A percentile compares a stretch with the other conserved stretches of the same genome.
These are phyloP conservation scores for Eupeodes latifasciatus DNA, from an alignment of 2,888 invertebrate genomes.

Conservation along the genomic window DNA sequence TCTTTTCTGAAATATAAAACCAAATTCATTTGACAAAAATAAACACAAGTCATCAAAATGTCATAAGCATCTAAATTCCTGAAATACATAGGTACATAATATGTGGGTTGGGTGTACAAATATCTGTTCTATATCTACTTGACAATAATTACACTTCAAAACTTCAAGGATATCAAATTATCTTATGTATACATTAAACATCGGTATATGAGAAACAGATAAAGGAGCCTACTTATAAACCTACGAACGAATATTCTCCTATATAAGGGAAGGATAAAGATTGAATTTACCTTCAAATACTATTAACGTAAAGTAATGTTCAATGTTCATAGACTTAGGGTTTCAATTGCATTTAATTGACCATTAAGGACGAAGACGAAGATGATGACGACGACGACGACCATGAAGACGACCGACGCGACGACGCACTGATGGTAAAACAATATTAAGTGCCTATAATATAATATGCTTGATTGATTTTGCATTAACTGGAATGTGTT, in stretches of 20 bases:
- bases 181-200: background rate
- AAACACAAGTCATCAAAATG: background rate
- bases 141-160: background rate
- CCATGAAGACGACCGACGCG: too few species aligned
- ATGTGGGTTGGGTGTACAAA: too few species aligned
- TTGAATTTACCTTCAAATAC: background rate
- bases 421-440: constrained; percentile 5
- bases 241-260: background rate
- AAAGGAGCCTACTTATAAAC: background rate
- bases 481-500: constrained; percentile 17
- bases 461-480: constrained; percentile 40
- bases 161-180: constrained; percentile 3
- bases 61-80: background rate
- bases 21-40: constrained; percentile 12
- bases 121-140: too few species aligned
- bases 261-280: background rate
- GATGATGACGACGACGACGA: too few species aligned
- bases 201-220: background rate
- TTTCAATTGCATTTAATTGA: constrained; percentile 54
- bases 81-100: too few species aligned
- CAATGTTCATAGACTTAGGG: background rate
- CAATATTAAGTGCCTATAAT: constrained; percentile 37
- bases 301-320: background rate
- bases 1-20: constrained; percentile 18
- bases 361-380: constrained; percentile 21